Conservation (phyloP, 2,888 invertebrate genomes). For the Microchrysa polita region DNA sequence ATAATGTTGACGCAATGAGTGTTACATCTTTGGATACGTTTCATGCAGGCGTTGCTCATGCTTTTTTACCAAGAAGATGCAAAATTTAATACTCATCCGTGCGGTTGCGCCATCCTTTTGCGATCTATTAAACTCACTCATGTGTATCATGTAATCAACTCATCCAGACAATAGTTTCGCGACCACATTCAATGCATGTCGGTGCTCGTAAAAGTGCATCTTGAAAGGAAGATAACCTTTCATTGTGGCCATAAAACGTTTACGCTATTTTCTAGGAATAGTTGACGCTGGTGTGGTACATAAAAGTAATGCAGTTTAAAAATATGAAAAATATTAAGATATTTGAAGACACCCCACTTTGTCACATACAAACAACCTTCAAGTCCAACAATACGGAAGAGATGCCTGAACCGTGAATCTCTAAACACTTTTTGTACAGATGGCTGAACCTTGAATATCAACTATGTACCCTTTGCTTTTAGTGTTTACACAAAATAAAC, state of each 20-base stretch:
- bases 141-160: conserved; percentile 31
- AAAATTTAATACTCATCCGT: not conserved
- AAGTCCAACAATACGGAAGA: no score
- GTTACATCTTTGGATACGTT: conserved; percentile 17
- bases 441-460: no score
- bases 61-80: conserved; percentile 20
- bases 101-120: not conserved
- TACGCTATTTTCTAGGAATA: no score
- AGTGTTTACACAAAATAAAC: no score
- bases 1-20: not conserved
- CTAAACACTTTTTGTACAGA: no score
- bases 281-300: no score
- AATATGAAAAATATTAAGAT: no score
- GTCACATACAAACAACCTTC: no score
- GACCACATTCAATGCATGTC: not conserved
- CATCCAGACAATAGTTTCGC: conserved; percentile 20
- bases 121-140: conserved; percentile 11
- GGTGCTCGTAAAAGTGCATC: conserved; percentile 17
- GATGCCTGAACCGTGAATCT: no score
- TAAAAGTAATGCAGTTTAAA: no score
- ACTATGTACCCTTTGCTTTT: no score
- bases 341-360: no score
- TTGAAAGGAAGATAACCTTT: conserved; percentile 34
- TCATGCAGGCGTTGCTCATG: conserved; percentile 11
- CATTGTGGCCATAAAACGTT: conserved; percentile 35